Percentiles rank a stretch among this genome's conserved stretches.
phyloP scores from a whole-genome alignment of 1,140 invertebrate genomes.

The Trigoniulus corallinus region DNA sequence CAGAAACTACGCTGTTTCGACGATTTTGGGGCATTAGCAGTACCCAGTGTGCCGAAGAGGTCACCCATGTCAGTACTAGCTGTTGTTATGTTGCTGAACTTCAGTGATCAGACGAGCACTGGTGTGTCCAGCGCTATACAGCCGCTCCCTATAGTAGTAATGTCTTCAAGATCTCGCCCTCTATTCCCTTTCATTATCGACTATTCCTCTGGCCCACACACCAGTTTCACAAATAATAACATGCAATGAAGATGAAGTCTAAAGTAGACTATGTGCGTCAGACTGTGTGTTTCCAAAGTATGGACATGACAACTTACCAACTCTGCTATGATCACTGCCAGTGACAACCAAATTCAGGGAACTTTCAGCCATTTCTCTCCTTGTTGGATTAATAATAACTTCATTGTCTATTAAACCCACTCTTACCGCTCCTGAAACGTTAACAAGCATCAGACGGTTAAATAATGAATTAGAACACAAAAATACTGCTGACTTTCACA shows the following conservation, averaged over 20 bases:
- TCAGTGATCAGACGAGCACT: too few species aligned
- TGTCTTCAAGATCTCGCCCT: too few species aligned
- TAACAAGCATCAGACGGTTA: too few species aligned
- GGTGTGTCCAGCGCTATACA: too few species aligned
- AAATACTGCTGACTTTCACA: too few species aligned
- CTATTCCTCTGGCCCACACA: neutral
- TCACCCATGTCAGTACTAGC: too few species aligned
- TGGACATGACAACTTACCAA: constrained; percentile 31
- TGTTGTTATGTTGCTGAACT: too few species aligned
- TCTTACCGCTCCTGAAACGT: constrained; percentile 49
- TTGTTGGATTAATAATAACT: constrained; percentile 70
- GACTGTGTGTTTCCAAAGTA: neutral
- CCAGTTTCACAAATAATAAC: neutral
- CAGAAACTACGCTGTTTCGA: too few species aligned
- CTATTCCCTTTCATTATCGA: neutral
- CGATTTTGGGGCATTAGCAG: too few species aligned
- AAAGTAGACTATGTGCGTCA: neutral
- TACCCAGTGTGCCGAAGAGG: too few species aligned
- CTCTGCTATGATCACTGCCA: constrained; percentile 52
- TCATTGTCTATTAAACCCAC: constrained; percentile 64
- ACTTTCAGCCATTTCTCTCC: constrained; percentile 56
- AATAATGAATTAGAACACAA: too few species aligned
- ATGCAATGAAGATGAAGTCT: neutral
- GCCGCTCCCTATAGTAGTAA: too few species aligned
- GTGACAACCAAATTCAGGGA: constrained; percentile 70